Percentiles rank a stretch among this genome's conserved stretches.
These are phyloP conservation scores for Operophtera brumata DNA, from an alignment of 2,888 invertebrate species.

Conservation along the genomic window DNA sequence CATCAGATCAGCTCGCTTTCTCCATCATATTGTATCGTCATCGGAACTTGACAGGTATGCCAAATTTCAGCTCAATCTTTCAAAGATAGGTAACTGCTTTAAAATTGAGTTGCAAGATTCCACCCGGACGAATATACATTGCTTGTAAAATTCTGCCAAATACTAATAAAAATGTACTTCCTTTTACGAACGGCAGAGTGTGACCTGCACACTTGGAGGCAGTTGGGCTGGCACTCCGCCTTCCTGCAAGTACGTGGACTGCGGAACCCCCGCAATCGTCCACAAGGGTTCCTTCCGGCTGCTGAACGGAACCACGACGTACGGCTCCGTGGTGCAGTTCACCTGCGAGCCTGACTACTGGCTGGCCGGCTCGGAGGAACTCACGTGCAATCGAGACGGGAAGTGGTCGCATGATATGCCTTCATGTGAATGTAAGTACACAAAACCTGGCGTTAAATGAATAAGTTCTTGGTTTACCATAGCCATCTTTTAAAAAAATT, in stretches of 20 bases:
- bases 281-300: slow-evolving; percentile 87
- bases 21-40: no score
- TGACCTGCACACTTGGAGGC: slow-evolving; percentile 92
- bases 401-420: slow-evolving; percentile 94
- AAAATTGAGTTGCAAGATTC: no score
- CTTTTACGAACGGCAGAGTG: slow-evolving; percentile 72
- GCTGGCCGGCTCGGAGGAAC: slow-evolving; percentile 86
- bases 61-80: no score
- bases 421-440: slow-evolving; percentile 88
- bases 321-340: slow-evolving; percentile 89
- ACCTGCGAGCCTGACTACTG: slow-evolving; percentile 91
- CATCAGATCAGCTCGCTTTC: no score
- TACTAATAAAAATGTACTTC: no score
- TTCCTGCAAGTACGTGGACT: slow-evolving; percentile 92
- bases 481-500: no score
- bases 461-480: no score
- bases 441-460: no score
- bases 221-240: slow-evolving; percentile 90
- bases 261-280: slow-evolving; percentile 89
- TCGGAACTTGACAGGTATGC: no score
- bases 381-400: slow-evolving; percentile 90
- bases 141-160: no score
- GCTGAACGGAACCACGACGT: slow-evolving; percentile 90
- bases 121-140: no score
- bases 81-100: no score